Evolutionary conservation across 2,888 invertebrate species (phyloP).

Genomic region (Eudemis profundana): DNA sequence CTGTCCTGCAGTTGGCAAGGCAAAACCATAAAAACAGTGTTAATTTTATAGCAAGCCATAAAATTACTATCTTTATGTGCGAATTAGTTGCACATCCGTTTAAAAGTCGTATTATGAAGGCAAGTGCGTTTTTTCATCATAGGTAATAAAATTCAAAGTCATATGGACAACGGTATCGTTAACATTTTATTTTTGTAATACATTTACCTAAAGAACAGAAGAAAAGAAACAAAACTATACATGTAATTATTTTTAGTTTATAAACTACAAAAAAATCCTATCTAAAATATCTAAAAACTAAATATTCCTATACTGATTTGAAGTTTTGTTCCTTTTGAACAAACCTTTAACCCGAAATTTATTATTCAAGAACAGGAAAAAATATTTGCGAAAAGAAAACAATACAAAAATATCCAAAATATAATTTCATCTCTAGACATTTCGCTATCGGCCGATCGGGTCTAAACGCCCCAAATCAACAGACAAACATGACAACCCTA

Average conservation of each 20-base stretch:
- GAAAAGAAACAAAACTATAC: too few species aligned
- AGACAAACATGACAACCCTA: slow-evolving; percentile 44
- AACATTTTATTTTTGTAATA: background rate
- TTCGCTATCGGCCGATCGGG: slow-evolving; percentile 42
- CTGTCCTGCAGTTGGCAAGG: background rate
- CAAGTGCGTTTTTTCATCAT: background rate
- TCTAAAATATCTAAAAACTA: too few species aligned
- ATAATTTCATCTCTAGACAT: slow-evolving; percentile 43
- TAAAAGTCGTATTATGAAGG: slow-evolving; percentile 8
- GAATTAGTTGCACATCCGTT: slow-evolving; percentile 18
- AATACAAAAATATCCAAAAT: slow-evolving; percentile 37
- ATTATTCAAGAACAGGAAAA: slow-evolving; percentile 18
- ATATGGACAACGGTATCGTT: background rate
- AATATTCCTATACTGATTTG: too few species aligned
- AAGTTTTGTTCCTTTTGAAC: too few species aligned
- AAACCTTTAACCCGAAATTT: slow-evolving; percentile 22
- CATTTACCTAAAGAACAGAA: too few species aligned
- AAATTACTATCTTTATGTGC: slow-evolving; percentile 27
- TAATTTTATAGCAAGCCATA: slow-evolving; percentile 17
- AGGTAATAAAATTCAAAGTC: slow-evolving; percentile 18
- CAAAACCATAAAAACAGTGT: background rate
- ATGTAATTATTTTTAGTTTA: too few species aligned
- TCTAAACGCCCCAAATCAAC: slow-evolving; percentile 44
- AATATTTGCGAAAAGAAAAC: slow-evolving; percentile 33
- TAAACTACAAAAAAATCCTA: too few species aligned